phyloP scores from a whole-genome alignment of 2,888 invertebrate species.

The Meiosimyza platycephala region DNA sequence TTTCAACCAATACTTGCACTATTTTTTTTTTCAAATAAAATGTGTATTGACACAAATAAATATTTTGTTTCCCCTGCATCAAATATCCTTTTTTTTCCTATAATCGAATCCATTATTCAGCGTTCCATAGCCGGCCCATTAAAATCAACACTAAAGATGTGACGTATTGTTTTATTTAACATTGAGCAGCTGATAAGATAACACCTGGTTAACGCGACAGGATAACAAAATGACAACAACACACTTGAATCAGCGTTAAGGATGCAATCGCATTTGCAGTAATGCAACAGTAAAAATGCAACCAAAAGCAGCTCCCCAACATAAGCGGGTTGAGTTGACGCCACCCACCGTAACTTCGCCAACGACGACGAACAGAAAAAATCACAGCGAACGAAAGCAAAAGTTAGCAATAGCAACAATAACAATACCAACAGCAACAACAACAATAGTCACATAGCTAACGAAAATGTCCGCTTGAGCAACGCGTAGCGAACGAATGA shows the following conservation, averaged over 20 bases:
- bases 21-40: too few species aligned
- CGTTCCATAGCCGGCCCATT: too few species aligned
- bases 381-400: constrained; percentile 30
- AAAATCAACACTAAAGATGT: too few species aligned
- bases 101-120: too few species aligned
- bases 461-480: constrained; percentile 16
- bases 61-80: too few species aligned
- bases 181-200: neutral
- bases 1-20: too few species aligned
- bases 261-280: neutral
- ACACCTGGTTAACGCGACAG: neutral
- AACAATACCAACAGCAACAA: neutral
- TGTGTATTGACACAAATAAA: too few species aligned
- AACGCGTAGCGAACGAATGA: constrained; percentile 18
- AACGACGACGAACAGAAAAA: neutral
- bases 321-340: neutral
- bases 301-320: neutral
- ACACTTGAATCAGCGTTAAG: neutral
- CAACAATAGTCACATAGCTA: neutral
- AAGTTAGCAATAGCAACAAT: constrained; percentile 12
- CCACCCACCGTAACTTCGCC: neutral
- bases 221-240: neutral
- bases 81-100: too few species aligned
- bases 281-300: neutral
- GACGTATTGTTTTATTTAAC: neutral